Percentiles rank a stretch among this genome's conserved stretches.
Conservation (phyloP, 2,113 vertebrate genomes). For the Corvus cornix region DNA sequence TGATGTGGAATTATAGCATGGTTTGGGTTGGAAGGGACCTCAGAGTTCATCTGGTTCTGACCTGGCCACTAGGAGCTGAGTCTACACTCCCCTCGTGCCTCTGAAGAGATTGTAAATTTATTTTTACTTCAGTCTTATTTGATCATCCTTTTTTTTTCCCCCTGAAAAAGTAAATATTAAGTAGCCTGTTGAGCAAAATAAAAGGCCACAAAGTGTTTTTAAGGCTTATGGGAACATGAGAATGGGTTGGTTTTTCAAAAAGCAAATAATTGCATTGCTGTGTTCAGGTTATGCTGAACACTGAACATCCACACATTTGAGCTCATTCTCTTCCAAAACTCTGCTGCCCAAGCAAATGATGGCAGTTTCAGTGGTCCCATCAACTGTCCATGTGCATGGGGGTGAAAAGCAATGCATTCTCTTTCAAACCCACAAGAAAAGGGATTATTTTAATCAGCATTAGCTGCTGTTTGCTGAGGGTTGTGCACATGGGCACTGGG, state of each 20-base stretch:
- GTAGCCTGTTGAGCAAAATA: not conserved
- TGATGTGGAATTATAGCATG: not conserved
- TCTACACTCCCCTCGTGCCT: rapidly evolving
- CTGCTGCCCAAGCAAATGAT: not conserved
- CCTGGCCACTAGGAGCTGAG: not conserved
- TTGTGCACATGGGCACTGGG: rapidly evolving
- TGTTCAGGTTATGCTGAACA: not conserved
- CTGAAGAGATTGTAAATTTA: not conserved
- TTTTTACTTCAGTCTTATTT: not conserved
- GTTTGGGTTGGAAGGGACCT: not conserved
- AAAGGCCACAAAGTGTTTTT: not conserved
- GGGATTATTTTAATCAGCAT: not conserved
- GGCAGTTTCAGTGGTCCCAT: not conserved
- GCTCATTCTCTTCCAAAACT: not conserved
- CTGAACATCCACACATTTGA: not conserved
- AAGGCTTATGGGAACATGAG: not conserved
- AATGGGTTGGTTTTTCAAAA: not conserved
- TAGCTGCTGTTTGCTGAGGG: not conserved
- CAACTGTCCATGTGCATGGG: rapidly evolving
- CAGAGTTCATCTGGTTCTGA: not conserved
- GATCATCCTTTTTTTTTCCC: rapidly evolving
- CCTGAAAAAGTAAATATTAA: not conserved
- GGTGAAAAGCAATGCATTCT: not conserved
- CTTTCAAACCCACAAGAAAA: not conserved
- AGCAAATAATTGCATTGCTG: not conserved